Conservation (phyloP, 2,888 invertebrate species). For the Dysmachus trigonus region DNA sequence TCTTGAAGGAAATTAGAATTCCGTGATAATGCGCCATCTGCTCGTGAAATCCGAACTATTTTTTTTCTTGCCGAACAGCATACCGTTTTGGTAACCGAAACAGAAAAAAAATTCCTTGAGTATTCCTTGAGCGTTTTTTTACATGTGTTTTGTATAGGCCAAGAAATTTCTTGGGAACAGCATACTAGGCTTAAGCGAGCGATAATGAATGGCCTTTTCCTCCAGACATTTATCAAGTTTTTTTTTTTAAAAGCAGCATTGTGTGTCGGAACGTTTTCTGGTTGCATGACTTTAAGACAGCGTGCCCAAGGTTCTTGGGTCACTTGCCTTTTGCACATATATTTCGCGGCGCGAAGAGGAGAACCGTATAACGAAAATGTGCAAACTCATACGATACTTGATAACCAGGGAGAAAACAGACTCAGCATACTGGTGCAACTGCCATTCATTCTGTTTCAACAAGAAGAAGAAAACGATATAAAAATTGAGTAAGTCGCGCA, state of each 20-base stretch:
- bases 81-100: too few species aligned
- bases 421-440: background rate
- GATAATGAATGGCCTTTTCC: slow-evolving; percentile 31
- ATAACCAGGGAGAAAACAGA: background rate
- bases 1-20: too few species aligned
- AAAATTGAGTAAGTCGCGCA: background rate
- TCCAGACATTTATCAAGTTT: slow-evolving; percentile 19
- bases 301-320: slow-evolving; percentile 19
- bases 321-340: slow-evolving; percentile 29
- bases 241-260: background rate
- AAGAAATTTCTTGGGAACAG: too few species aligned
- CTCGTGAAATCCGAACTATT: too few species aligned
- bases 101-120: too few species aligned
- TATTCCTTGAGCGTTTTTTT: too few species aligned
- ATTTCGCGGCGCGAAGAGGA: background rate
- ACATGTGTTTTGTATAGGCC: too few species aligned
- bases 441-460: background rate
- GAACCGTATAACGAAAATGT: slow-evolving; percentile 13
- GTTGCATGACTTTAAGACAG: slow-evolving; percentile 12
- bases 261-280: background rate
- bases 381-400: slow-evolving; percentile 30
- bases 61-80: too few species aligned
- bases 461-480: background rate
- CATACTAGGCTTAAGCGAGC: too few species aligned
- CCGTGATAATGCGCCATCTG: too few species aligned